Evolutionary conservation across 2,113 vertebrate species (phyloP), one percentile per base, ranked within the genome.

Genomic region (Hyperopisus bebe): DNA sequence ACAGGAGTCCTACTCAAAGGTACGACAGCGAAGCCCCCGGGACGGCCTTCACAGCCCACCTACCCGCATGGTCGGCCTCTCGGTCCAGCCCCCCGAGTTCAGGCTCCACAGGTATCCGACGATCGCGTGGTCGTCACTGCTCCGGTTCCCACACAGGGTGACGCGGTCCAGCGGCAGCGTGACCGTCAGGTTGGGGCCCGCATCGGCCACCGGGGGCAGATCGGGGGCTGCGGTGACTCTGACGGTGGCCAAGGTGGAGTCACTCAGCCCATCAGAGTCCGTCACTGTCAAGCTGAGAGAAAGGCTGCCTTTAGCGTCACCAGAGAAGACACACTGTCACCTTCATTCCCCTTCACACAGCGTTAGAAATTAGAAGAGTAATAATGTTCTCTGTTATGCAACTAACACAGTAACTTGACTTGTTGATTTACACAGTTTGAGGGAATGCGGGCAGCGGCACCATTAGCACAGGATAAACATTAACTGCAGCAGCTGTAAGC

Each of bases 81-180:
- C 96, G 90, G 91, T 91, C 90, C 94, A 93, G 92, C 95, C 96
- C 91, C 92, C 94, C 15, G 96, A 94, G 35, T 93, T 95, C 88
- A 96, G 93, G 0, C 94, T 95, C 97, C 97, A 97, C 86, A 96
- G 92, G 39, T 95, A 97, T 89, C 94, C 92, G 39, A 94, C 91
- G 89, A 97, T 96, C 58, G 92, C 92, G 50, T 96, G 94, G 90
- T 97, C 97, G 74, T 97, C 96, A 0, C 92, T 96, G 94, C 96
- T 97, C 91, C 94, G 94, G 88, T 96, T 97, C 91, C 96, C 96
- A 88, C 95, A 96, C 90, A 97, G 87, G 0, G 91, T 96, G 90
- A 97, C 93, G 82, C 88, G 92, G 91, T 95, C 95, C 35, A 95
- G 92, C 15, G 96, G 96, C 89, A 96, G 93, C 85, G 92, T 95